These are phyloP conservation scores for Phalanger gymnotis DNA, from an alignment of 2,797 vertebrate species.

Conservation along the genomic window DNA sequence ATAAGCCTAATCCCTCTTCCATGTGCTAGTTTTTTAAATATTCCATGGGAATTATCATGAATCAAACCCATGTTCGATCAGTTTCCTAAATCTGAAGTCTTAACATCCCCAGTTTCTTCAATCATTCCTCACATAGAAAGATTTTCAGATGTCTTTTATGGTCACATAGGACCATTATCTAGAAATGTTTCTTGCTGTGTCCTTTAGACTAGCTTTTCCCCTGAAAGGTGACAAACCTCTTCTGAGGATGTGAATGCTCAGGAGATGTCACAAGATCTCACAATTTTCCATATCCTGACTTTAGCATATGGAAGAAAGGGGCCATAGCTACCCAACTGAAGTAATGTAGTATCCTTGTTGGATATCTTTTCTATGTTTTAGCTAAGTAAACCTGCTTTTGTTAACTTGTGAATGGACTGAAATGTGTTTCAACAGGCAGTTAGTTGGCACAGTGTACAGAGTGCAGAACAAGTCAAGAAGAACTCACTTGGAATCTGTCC, in stretches of 20 bases:
- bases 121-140: background rate
- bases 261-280: background rate
- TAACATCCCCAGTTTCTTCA: background rate
- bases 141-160: background rate
- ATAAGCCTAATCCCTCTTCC: background rate
- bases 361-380: background rate
- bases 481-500: background rate
- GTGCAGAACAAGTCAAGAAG: background rate
- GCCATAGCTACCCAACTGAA: background rate
- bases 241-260: background rate
- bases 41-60: background rate
- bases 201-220: background rate
- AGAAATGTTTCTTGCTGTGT: background rate
- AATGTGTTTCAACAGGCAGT: background rate
- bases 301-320: background rate
- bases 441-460: background rate
- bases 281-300: background rate
- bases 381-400: background rate
- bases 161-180: background rate
- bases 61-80: background rate
- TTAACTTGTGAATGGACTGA: background rate
- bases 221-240: background rate
- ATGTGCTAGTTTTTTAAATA: background rate
- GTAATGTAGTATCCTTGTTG: background rate
- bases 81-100: background rate